Conservation (phyloP, 2,888 invertebrate species). For the Aphidius colemani region DNA sequence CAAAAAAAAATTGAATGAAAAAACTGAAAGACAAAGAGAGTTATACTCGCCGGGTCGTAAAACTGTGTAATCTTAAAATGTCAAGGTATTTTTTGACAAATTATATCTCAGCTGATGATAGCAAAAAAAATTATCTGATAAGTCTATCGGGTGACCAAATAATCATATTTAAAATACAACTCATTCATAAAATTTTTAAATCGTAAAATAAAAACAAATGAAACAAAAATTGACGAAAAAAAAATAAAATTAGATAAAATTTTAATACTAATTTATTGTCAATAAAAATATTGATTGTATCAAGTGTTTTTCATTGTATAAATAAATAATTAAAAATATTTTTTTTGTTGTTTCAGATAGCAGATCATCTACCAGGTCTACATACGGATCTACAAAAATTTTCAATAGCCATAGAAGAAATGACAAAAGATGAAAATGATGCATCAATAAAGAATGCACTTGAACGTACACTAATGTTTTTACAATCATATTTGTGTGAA, state of each 20-base stretch:
- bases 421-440: conserved; percentile 60
- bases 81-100: conserved; percentile 33
- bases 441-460: conserved; percentile 59
- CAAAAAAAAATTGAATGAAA: too few relatives aligned
- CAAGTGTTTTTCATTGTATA: too few relatives aligned
- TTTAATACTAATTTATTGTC: too few relatives aligned
- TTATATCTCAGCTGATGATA: conserved; percentile 27
- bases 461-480: conserved; percentile 47
- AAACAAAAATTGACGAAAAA: too few relatives aligned
- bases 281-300: too few relatives aligned
- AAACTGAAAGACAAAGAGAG: too few relatives aligned
- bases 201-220: too few relatives aligned
- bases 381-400: conserved; percentile 63
- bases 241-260: too few relatives aligned
- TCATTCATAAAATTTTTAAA: not conserved
- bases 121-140: not conserved
- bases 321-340: too few relatives aligned
- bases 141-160: conserved; percentile 1
- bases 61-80: conserved; percentile 51
- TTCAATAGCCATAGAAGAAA: conserved; percentile 61
- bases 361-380: conserved; percentile 64
- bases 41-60: conserved; percentile 56
- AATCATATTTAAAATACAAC: not conserved
- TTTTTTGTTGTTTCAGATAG: conserved; percentile 60
- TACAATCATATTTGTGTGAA: conserved; percentile 63